Evolutionary conservation across 2,797 vertebrate species (phyloP).

Genomic region (Prionace glauca): DNA sequence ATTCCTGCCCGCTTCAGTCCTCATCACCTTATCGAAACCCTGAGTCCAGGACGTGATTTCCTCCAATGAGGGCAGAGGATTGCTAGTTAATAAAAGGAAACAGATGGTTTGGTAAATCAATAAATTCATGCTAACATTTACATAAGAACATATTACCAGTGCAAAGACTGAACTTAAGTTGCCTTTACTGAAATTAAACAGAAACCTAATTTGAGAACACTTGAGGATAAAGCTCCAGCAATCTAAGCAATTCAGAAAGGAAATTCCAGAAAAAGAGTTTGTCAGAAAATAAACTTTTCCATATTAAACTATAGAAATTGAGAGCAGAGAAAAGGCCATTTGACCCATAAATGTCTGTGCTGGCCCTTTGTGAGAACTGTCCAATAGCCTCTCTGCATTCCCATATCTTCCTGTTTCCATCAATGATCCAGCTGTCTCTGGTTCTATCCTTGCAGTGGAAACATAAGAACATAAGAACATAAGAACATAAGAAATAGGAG

Average conservation of each 20-base stretch:
- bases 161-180: neutral
- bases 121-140: neutral
- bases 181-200: neutral
- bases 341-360: neutral
- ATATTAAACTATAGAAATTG: neutral
- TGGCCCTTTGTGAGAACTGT: neutral
- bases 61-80: constrained; percentile 74
- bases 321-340: neutral
- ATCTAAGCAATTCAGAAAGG: constrained; percentile 30
- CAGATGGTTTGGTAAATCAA: neutral
- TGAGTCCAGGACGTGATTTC: constrained; percentile 91
- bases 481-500: no score
- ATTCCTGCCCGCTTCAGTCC: constrained; percentile 79
- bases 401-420: neutral
- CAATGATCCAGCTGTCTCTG: neutral
- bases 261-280: neutral
- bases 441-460: neutral
- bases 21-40: constrained; percentile 98
- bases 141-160: no score
- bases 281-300: neutral
- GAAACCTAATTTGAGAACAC: neutral
- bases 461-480: no score
- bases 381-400: neutral
- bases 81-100: constrained; percentile 45
- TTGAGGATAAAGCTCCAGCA: neutral